Evolutionary conservation across 1,140 invertebrate species (phyloP), one percentile per base, ranked within the genome.

Genomic region (Thrips palmi): DNA sequence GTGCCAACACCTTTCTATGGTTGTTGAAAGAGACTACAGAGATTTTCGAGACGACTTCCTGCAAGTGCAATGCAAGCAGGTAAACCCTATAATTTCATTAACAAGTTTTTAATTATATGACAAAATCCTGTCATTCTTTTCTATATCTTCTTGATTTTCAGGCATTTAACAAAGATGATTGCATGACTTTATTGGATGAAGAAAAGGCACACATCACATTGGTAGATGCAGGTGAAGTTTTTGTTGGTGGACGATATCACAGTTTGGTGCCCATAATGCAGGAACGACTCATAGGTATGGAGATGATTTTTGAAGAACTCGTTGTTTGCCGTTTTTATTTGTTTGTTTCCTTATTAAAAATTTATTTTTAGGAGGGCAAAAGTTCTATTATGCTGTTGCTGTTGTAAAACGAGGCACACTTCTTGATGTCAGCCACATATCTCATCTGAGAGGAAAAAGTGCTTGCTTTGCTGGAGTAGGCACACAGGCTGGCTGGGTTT

Each of bases 391-490:
- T 55, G 67, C 87, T 1, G 86, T 94, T 3, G 87, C 87, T 34
- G 79, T 93, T 1, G 58, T 91, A 0, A 83, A 77, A 47, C 73
- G 70, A 44, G 67, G 65, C 22, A 62, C 68, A 5, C 48, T 81
- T 3, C 51, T 62, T 2, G 63, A 71, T 44, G 65, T 93, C 0
- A 50, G 58, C 8, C 68, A 57, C 4, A 52, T 94, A 12, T 47
- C 64, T 35, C 70, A 80, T 48, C 53, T 97, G 2, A 55, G 74
- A 42, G 74, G 75, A 1, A 81, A 71, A 41, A 77, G 67, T 42
- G 86, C 82, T 14, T 97, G 91, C 56, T 89, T 92, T 58, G 71
- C 81, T 32, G 84, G 81, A 39, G 89, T 96, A 42, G 87, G 87
- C 22, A 79, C 77, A 14, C 62, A 86, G 39, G 88, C 88, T 40